A percentile compares a stretch with the other conserved stretches of the same genome.
These are phyloP conservation scores for Alligator sinensis DNA, from an alignment of 2,113 vertebrate genomes.

Conservation along the genomic window DNA sequence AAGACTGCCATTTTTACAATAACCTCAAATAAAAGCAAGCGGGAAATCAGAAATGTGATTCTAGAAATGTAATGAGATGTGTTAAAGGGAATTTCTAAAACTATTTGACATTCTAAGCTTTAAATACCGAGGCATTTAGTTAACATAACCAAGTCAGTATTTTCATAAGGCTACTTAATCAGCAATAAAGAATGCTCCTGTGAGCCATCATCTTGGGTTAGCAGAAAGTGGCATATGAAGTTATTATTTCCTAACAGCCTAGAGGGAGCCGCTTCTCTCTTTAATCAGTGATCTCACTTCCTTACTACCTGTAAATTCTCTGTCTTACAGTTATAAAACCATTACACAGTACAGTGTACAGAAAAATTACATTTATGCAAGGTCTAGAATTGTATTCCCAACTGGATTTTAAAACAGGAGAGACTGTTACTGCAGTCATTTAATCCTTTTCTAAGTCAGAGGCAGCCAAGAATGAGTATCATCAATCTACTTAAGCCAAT, in stretches of 20 bases:
- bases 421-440: slow-evolving; percentile 52
- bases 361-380: slow-evolving; percentile 69
- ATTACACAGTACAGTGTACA: slow-evolving; percentile 58
- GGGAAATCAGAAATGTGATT: slow-evolving; percentile 66
- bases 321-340: slow-evolving; percentile 68
- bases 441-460: slow-evolving; percentile 42
- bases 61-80: slow-evolving; percentile 58
- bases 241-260: slow-evolving; percentile 81
- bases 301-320: slow-evolving; percentile 74
- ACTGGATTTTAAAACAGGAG: slow-evolving; percentile 62
- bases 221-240: slow-evolving; percentile 77
- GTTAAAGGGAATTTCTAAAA: slow-evolving; percentile 70
- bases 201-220: slow-evolving; percentile 76
- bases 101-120: slow-evolving; percentile 75
- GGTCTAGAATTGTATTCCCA: slow-evolving; percentile 57
- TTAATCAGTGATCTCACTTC: slow-evolving; percentile 78
- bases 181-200: slow-evolving; percentile 80
- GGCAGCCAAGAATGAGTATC: slow-evolving; percentile 52
- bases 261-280: slow-evolving; percentile 74
- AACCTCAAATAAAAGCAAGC: slow-evolving; percentile 70
- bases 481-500: slow-evolving; percentile 54
- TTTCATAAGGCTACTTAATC: slow-evolving; percentile 80
- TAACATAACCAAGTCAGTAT: slow-evolving; percentile 78
- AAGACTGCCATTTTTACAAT: slow-evolving; percentile 72
- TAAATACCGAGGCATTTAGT: slow-evolving; percentile 76